phyloP scores from a whole-genome alignment of 2,797 vertebrate genomes.

The Lophura swinhoii region DNA sequence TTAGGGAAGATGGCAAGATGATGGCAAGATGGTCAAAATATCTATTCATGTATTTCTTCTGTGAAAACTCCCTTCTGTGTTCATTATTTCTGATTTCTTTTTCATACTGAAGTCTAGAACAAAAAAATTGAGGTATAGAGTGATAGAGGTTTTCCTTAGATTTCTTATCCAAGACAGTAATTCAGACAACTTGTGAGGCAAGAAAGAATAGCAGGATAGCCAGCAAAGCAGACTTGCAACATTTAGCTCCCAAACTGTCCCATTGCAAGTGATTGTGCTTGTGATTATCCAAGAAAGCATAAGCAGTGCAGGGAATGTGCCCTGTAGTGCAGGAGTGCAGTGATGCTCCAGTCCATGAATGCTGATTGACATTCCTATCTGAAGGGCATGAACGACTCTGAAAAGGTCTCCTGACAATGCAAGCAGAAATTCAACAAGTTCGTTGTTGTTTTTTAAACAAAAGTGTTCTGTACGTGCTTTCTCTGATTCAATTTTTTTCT shows the following conservation, averaged over 20 bases:
- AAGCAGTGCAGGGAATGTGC: not conserved
- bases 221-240: not conserved
- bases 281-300: not conserved
- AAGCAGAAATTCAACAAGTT: not conserved
- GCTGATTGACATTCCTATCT: not conserved
- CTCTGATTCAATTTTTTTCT: not conserved
- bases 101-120: not conserved
- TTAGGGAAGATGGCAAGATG: not conserved
- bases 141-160: not conserved
- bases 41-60: not conserved
- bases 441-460: not conserved
- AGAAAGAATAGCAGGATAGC: not conserved
- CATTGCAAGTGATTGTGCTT: not conserved
- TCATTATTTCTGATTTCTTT: not conserved
- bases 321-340: not conserved
- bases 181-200: not conserved
- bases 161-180: not conserved
- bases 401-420: not conserved
- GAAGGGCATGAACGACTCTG: not conserved
- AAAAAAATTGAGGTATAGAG: not conserved
- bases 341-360: not conserved
- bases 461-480: not conserved
- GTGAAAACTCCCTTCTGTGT: not conserved
- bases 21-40: not conserved
- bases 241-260: not conserved